Conservation (phyloP, 1,140 invertebrate species). For the Heliconius congener region DNA sequence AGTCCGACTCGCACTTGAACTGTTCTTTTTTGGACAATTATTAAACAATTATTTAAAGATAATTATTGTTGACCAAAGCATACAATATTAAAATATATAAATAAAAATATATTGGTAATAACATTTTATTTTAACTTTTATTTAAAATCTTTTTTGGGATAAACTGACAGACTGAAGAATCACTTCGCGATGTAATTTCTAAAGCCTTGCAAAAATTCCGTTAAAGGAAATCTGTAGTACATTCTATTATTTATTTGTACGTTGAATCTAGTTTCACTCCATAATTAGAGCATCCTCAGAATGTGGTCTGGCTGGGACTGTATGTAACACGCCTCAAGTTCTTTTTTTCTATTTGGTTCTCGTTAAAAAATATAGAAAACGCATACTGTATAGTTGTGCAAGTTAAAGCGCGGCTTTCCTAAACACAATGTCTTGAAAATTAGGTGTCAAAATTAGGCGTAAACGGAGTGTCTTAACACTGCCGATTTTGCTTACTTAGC, state of each 20-base stretch:
- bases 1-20: too few species aligned
- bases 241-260: conserved; percentile 17
- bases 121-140: not conserved
- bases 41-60: too few species aligned
- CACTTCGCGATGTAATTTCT: not conserved
- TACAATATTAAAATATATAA: too few species aligned
- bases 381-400: too few species aligned
- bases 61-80: too few species aligned
- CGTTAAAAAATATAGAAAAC: not conserved
- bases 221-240: not conserved
- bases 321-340: not conserved
- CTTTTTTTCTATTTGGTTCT: not conserved
- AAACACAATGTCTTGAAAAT: too few species aligned
- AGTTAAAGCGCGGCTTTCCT: too few species aligned
- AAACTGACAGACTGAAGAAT: not conserved
- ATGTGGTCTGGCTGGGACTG: not conserved
- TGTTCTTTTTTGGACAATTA: too few species aligned
- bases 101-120: not conserved
- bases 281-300: conserved; percentile 17
- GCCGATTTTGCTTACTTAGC: too few species aligned
- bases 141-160: not conserved
- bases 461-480: too few species aligned
- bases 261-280: conserved; percentile 22
- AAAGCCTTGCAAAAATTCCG: not conserved
- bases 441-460: too few species aligned